A percentile compares a stretch with the other conserved stretches of the same genome.
Evolutionary conservation across 2,888 invertebrate genomes (phyloP).

Genomic region (Byasa hedistus): DNA sequence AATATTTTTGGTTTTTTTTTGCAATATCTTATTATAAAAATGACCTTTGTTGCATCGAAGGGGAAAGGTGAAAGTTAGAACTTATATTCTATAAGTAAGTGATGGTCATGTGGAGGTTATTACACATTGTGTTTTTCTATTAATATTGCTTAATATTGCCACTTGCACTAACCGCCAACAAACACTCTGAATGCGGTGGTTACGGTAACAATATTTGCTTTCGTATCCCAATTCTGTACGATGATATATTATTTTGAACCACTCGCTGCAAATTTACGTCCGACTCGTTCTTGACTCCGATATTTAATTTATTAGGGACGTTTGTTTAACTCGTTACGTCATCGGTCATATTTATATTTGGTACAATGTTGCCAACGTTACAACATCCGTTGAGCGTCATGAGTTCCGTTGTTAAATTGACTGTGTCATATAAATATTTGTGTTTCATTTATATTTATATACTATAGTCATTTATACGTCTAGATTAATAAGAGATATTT

Average conservation of each 20-base stretch:
- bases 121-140: too few species aligned
- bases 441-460: too few species aligned
- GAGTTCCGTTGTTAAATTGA: not conserved
- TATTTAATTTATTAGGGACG: conserved; percentile 30
- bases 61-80: too few species aligned
- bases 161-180: conserved; percentile 27
- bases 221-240: conserved; percentile 35
- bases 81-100: too few species aligned
- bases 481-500: too few species aligned
- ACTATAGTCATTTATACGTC: too few species aligned
- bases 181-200: conserved; percentile 39
- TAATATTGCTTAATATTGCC: not conserved
- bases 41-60: too few species aligned
- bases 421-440: too few species aligned
- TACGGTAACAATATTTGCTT: conserved; percentile 36
- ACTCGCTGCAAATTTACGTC: conserved; percentile 27
- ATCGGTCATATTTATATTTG: conserved; percentile 21
- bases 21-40: too few species aligned
- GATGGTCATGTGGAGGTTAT: too few species aligned
- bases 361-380: conserved; percentile 20
- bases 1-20: too few species aligned
- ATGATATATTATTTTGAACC: conserved; percentile 24
- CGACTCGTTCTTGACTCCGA: conserved; percentile 39
- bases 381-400: conserved; percentile 5
- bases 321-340: conserved; percentile 26